Base-by-base conservation (phyloP, 2,888 invertebrate genomes). In the Vesta saturnalis region DNA sequence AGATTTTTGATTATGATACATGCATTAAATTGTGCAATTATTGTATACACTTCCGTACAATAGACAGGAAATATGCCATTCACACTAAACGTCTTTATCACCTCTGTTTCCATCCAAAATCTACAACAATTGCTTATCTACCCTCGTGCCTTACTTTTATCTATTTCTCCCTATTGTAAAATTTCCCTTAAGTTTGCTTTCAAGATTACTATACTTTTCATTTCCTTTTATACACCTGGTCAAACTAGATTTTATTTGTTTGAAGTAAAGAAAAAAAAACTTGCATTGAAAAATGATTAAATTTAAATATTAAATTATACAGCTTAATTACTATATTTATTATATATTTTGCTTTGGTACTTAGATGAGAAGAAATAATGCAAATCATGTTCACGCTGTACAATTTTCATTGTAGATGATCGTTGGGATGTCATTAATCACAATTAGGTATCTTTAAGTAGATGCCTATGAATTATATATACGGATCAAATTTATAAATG, bases 51-150 rank as follows among this genome's bases (percentile, higher is more conserved):
- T 12, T 52, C 16, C 47, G 47, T 14, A 56, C 8, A 16, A 43
- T 15, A n/a, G 6, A 35, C 66, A 66, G 66, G 66, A 66, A 61
- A 56, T 57, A 46, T 18, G 14, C 49, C 18, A 43, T 52, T 67
- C 57, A 58, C 61, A 57, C 54, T 21, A 21, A 60, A 57, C 47
- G 52, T 56, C 57, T 60, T 58, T 58, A 43, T 43, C 58, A 46
- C 22, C 18, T 57, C 18, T 56, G 19, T 63, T 63, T 65, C 56
- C 63, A 12, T 52, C 65, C 62, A 71, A 58, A 59, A 58, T 60
- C 56, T 64, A 60, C 55, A 58, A 69, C 62, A 64, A 64, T 61
- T 59, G 56, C 70, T 70, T 70, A 70, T 70, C 70, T 70, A 67
- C 70, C 70, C 70, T 46, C 49, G 61, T 14, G 23, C 57, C 30